phyloP scores from a whole-genome alignment of 2,797 vertebrate genomes.

The Rhinichthys osculus region DNA sequence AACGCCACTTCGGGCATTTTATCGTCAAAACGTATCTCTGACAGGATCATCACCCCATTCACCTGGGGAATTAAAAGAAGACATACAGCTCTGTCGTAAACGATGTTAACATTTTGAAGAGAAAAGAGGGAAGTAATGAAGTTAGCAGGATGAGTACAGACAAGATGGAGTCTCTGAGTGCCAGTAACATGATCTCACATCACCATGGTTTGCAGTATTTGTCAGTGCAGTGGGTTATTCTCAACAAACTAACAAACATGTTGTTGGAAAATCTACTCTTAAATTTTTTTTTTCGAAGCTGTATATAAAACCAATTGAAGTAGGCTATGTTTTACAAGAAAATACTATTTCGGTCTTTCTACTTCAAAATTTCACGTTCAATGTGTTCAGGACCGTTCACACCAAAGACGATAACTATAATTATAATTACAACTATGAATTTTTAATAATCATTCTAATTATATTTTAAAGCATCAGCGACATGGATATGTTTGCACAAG shows the following conservation, averaged over 20 bases:
- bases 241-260: neutral
- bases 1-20: conserved; percentile 54
- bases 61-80: conserved; percentile 54
- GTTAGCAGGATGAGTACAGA: conserved; percentile 41
- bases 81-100: conserved; percentile 20
- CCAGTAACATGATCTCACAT: neutral
- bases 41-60: neutral
- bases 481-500: neutral
- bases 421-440: neutral
- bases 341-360: neutral
- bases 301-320: neutral
- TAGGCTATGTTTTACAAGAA: neutral
- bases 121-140: conserved; percentile 56
- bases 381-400: neutral
- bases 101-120: conserved; percentile 41
- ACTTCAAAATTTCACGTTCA: neutral
- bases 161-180: conserved; percentile 30
- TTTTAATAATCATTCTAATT: neutral
- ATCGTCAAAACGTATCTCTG: conserved; percentile 57
- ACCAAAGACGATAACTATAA: neutral
- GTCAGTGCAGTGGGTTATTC: neutral
- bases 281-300: neutral
- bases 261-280: neutral
- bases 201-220: neutral
- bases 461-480: neutral